Conservation (phyloP, 2,888 invertebrate genomes). For the Phasia obesa region DNA sequence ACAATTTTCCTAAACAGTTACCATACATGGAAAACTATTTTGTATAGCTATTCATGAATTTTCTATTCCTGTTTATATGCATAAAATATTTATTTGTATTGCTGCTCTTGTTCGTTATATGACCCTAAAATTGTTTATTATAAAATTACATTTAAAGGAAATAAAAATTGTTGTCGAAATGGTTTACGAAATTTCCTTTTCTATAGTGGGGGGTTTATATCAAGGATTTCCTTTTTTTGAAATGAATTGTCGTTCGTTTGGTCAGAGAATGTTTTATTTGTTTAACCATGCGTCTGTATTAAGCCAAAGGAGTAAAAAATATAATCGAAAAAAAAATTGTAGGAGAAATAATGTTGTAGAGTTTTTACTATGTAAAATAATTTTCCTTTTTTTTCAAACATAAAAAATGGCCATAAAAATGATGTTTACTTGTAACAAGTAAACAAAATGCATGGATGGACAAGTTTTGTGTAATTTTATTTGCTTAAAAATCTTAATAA, state of each 20-base stretch:
- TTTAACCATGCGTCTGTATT: conserved; percentile 57
- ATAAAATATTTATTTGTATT: conserved; percentile 13
- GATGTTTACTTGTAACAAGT: conserved; percentile 32
- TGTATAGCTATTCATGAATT: conserved; percentile 27
- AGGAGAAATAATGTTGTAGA: not conserved
- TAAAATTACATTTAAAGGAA: conserved; percentile 61
- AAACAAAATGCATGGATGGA: conserved; percentile 29
- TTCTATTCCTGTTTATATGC: conserved; percentile 23
- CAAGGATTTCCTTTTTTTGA: conserved; percentile 67
- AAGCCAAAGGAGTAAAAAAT: conserved; percentile 28
- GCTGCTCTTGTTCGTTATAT: conserved; percentile 38
- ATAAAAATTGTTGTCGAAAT: conserved; percentile 67
- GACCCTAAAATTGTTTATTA: conserved; percentile 57
- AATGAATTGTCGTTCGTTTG: conserved; percentile 66
- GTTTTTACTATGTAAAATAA: conserved; percentile 36
- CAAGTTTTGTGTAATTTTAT: conserved; percentile 50
- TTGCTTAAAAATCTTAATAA: conserved; percentile 42
- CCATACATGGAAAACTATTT: conserved; percentile 1
- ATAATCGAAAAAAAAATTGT: conserved; percentile 1
- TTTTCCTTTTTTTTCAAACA: conserved; percentile 32
- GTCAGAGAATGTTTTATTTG: conserved; percentile 63
- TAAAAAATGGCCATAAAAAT: conserved; percentile 33
- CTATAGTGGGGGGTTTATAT: conserved; percentile 55
- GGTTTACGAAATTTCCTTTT: conserved; percentile 63
- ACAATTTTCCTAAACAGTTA: conserved; percentile 1